phyloP scores from a whole-genome alignment of 2,888 invertebrate genomes.

The Ceramica pisi region DNA sequence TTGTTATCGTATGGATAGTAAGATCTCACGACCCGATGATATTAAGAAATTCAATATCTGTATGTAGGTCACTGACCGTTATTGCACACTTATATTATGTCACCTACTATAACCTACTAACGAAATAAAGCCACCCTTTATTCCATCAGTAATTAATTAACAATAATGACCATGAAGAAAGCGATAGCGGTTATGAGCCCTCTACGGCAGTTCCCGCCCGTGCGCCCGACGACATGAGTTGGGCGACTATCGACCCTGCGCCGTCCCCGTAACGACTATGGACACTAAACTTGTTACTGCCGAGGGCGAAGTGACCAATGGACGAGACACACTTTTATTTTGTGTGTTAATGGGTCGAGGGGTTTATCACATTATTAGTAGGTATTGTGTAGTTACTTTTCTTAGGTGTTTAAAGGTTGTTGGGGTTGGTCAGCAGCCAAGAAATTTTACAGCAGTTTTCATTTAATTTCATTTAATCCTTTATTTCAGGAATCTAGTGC shows the following conservation, averaged over 20 bases:
- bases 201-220: not conserved
- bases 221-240: constrained; percentile 16
- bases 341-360: constrained; percentile 6
- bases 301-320: not conserved
- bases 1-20: too few relatives aligned
- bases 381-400: constrained; percentile 36
- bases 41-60: too few relatives aligned
- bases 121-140: not conserved
- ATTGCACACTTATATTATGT: too few relatives aligned
- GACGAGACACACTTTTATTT: constrained; percentile 25
- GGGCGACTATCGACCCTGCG: not conserved
- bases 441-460: too few relatives aligned
- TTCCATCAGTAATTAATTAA: constrained; percentile 21
- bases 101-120: too few relatives aligned
- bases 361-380: constrained; percentile 15
- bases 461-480: too few relatives aligned
- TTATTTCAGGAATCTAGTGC: too few relatives aligned
- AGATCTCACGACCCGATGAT: too few relatives aligned
- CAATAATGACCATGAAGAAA: constrained; percentile 25
- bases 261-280: constrained; percentile 15
- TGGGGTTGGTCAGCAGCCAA: too few relatives aligned
- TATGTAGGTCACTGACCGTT: too few relatives aligned
- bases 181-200: constrained; percentile 14
- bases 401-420: too few relatives aligned
- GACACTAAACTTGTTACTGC: constrained; percentile 40